Base-by-base conservation (phyloP, 2,888 invertebrate genomes). In the Acrobasis consociella region DNA sequence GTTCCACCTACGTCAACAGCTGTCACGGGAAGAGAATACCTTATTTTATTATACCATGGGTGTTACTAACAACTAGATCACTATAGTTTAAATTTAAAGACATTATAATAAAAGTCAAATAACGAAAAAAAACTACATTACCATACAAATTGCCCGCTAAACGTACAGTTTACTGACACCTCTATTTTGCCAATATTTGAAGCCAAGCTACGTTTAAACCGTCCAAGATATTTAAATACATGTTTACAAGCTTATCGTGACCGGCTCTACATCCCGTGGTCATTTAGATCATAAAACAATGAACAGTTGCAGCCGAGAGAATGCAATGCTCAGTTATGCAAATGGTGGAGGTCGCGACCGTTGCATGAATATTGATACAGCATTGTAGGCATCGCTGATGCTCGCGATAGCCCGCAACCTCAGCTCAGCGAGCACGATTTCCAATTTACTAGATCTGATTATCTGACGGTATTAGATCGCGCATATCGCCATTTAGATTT, bases 261-360 rank as follows among this genome's bases (percentile, higher is more conserved):
- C 89, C 80, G 77, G 80, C 80, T 79, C 83, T 79, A 85, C 84
- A 88, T 88, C 87, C 87, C 84, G 81, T 85, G 91, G 90, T 91
- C 91, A 91, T 90, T 91, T 90, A 86, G 91, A 90, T 89, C 90
- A 90, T 91, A 90, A 91, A 89, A 91, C 91, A 91, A 91, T 91
- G 89, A 88, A 89, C 90, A 87, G 90, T 88, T 89, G 89, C 89
- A 84, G 77, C 78, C 76, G 76, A 81, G 86, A 81, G 86, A 89
- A 90, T 88, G 90, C 86, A 86, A 83, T 85, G 86, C 86, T 86
- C 89, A 87, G 89, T 86, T 89, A 91, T 91, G 91, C 90, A 90
- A 91, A 91, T 91, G 85, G 82, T 80, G 80, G 75, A 31, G 91
- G 91, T 91, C 91, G 88, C 89, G 91, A 89, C 90, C 91, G 86